Percentiles rank a stretch among this genome's conserved stretches.
Evolutionary conservation across 30 jellyfish, hydroid and myxozoan genomes (phyloP).

Genomic region (Catostylus mosaicus): DNA sequence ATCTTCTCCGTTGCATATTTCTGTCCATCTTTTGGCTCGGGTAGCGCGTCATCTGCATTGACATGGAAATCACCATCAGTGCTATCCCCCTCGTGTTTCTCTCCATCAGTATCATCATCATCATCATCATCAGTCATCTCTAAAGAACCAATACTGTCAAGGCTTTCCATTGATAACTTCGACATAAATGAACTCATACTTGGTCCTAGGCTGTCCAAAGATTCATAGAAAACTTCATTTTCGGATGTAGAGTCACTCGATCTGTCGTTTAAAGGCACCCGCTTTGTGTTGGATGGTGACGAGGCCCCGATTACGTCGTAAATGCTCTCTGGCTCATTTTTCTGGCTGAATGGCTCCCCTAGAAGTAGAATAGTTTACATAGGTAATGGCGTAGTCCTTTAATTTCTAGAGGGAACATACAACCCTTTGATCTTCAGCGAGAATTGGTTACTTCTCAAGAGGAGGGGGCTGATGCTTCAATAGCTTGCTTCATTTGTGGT

Average conservation of each 20-base stretch:
- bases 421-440: too few species aligned
- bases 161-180: constrained; percentile 59
- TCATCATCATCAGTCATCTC: constrained; percentile 58
- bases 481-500: too few species aligned
- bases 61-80: neutral
- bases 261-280: constrained; percentile 21
- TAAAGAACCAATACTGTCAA: constrained; percentile 64
- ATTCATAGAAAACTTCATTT: constrained; percentile 4
- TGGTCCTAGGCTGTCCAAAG: neutral
- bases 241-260: constrained; percentile 33
- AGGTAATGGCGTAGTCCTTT: too few species aligned
- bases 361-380: too few species aligned
- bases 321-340: constrained; percentile 11
- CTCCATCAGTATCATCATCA: constrained; percentile 31
- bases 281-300: constrained; percentile 4
- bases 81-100: neutral
- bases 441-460: too few species aligned
- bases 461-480: too few species aligned
- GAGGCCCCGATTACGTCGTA: constrained; percentile 26
- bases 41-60: neutral
- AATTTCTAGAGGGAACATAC: too few species aligned
- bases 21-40: constrained; percentile 35
- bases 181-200: constrained; percentile 50
- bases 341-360: neutral
- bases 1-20: constrained; percentile 57